These are phyloP conservation scores for Marmota monax DNA, from an alignment of 2,113 vertebrate species.

Conservation along the genomic window DNA sequence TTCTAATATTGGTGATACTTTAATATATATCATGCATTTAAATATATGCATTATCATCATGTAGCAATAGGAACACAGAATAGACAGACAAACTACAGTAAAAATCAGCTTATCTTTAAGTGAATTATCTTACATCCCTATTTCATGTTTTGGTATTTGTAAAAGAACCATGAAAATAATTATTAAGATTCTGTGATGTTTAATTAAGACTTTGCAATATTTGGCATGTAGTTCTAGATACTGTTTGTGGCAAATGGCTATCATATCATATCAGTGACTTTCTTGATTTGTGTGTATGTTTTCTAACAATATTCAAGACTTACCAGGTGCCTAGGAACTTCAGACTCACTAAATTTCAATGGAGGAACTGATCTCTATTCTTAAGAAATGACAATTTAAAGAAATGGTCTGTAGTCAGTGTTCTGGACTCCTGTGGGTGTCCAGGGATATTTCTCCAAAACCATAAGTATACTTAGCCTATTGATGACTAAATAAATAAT, in stretches of 20 bases:
- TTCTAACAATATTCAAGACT: not conserved
- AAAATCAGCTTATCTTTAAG: not conserved
- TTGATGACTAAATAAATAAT: not conserved
- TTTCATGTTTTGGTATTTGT: not conserved
- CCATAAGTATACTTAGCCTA: not conserved
- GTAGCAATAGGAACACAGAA: not conserved
- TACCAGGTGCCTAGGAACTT: not conserved
- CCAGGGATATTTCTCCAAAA: not conserved
- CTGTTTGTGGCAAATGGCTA: not conserved
- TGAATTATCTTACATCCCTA: not conserved
- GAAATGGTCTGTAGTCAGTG: not conserved
- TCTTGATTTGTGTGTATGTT: not conserved
- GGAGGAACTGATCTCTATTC: not conserved
- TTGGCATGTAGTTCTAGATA: not conserved
- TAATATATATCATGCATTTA: not conserved
- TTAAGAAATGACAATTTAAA: not conserved
- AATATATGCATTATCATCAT: not conserved
- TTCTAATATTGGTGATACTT: not conserved
- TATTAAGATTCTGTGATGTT: not conserved
- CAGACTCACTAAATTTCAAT: conserved; percentile 11
- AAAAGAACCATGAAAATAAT: not conserved
- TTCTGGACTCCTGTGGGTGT: not conserved
- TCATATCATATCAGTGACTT: not conserved
- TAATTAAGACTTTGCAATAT: not conserved
- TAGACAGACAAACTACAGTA: fast-evolving